Conservation (phyloP, 2,888 invertebrate species). For the Synanthedon formicaeformis region DNA sequence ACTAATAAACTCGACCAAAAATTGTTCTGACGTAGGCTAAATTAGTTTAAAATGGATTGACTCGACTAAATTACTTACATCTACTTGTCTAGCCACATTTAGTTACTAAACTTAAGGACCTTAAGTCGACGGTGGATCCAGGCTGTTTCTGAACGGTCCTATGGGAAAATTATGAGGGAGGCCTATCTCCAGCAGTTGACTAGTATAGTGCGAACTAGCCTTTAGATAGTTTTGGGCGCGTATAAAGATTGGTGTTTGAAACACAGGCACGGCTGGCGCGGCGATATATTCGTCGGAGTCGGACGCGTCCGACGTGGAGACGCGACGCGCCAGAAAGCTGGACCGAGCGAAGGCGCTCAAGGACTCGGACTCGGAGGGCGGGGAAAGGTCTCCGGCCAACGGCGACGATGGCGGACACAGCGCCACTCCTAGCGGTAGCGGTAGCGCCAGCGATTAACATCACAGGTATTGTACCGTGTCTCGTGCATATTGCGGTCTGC, state of each 20-base stretch:
- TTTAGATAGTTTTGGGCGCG: neutral
- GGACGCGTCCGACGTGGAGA: constrained; percentile 86
- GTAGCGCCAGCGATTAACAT: constrained; percentile 14
- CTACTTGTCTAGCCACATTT: too few relatives aligned
- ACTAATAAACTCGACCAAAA: too few relatives aligned
- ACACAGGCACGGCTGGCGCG: constrained; percentile 60
- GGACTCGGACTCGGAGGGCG: constrained; percentile 79
- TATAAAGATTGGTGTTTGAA: neutral
- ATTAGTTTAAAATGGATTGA: too few relatives aligned
- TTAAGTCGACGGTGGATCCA: too few relatives aligned
- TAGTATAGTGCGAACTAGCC: neutral
- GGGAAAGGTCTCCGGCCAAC: constrained; percentile 22
- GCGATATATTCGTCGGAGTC: constrained; percentile 92
- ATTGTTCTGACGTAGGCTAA: too few relatives aligned
- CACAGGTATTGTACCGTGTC: too few relatives aligned
- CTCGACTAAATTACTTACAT: too few relatives aligned
- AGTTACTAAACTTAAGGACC: too few relatives aligned
- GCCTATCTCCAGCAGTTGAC: too few relatives aligned
- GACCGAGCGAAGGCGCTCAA: constrained; percentile 83
- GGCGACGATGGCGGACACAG: constrained; percentile 16
- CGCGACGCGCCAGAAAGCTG: constrained; percentile 76
- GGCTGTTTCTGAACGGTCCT: too few relatives aligned
- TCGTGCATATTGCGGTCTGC: too few relatives aligned
- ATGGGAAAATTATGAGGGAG: too few relatives aligned
- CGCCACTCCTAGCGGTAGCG: constrained; percentile 28